Conservation (phyloP, 2,888 invertebrate species). For the Acronicta aceris region DNA sequence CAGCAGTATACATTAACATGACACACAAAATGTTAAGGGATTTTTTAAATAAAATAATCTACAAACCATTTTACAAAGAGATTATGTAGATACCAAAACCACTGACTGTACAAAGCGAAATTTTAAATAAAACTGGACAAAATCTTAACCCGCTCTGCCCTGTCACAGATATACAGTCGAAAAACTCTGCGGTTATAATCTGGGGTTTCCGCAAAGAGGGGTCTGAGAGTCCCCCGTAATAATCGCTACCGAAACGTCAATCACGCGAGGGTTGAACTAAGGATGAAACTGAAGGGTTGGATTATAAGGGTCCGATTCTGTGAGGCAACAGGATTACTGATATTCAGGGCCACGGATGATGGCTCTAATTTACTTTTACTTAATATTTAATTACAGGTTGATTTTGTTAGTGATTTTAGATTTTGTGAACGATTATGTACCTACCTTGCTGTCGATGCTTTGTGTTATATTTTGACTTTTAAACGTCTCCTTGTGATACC, state of each 20-base stretch:
- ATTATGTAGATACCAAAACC: conserved; percentile 18
- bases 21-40: background rate
- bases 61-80: conserved; percentile 18
- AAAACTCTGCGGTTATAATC: conserved; percentile 71
- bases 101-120: conserved; percentile 7
- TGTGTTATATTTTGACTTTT: background rate
- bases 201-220: conserved; percentile 62
- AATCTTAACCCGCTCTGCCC: conserved; percentile 39
- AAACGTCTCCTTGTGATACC: too few species aligned
- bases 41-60: conserved; percentile 11
- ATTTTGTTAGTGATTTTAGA: conserved; percentile 47
- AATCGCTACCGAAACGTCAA: conserved; percentile 81
- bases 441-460: background rate
- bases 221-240: conserved; percentile 69
- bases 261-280: conserved; percentile 77
- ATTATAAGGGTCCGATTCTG: conserved; percentile 86
- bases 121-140: conserved; percentile 41
- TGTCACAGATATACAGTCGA: conserved; percentile 48
- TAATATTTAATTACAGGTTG: conserved; percentile 74
- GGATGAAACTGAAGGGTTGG: conserved; percentile 84
- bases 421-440: conserved; percentile 15
- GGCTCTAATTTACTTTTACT: conserved; percentile 79
- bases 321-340: conserved; percentile 80
- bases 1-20: background rate
- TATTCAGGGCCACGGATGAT: conserved; percentile 77